Base-by-base conservation (phyloP, 2,888 invertebrate species). In the Monopis laevigella region DNA sequence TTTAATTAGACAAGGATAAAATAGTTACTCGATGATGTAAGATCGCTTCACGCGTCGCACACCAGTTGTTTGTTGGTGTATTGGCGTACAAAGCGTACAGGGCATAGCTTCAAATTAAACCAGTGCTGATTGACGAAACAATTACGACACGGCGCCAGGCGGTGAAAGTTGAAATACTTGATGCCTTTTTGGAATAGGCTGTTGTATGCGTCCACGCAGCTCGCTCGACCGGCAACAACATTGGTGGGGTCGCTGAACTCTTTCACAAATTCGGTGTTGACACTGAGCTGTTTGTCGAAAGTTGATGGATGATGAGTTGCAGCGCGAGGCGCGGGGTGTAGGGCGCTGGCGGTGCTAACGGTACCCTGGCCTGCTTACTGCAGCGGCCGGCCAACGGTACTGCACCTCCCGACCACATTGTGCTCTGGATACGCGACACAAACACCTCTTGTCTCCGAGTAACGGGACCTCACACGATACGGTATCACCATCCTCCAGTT, bases 101-200 rank as follows among this genome's bases (percentile, higher is more conserved):
- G 29, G 16, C 34, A 17, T 34, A 10, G 21, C 36, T 36, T 18
- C 36, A 21, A 36, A 36, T 36, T 21, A 45, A n/a, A 46, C 46
- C 45, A 48, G 51, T 55, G 48, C 48, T 49, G 47, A 49, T 56
- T 52, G 55, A 52, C 54, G 54, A 61, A 58, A 56, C 53, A 52
- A 50, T 47, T 46, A 49, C 50, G 46, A 48, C 49, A 48, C 47
- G 48, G 45, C 51, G 44, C 45, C 50, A 45, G 48, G 44, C 46
- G 57, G 61, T 62, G 60, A 61, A 64, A 64, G 60, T 62, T 58
- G 47, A 53, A 58, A 53, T 52, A 57, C 53, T 54, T 52, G 50
- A 51, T 57, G 50, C 30, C 49, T 55, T 57, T 51, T 55, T 49
- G 47, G 51, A 49, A 48, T 50, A 54, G 46, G 46, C 24, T 6